phyloP scores from a whole-genome alignment of 2,113 vertebrate genomes.

The cat (Felis catus) region DNA sequence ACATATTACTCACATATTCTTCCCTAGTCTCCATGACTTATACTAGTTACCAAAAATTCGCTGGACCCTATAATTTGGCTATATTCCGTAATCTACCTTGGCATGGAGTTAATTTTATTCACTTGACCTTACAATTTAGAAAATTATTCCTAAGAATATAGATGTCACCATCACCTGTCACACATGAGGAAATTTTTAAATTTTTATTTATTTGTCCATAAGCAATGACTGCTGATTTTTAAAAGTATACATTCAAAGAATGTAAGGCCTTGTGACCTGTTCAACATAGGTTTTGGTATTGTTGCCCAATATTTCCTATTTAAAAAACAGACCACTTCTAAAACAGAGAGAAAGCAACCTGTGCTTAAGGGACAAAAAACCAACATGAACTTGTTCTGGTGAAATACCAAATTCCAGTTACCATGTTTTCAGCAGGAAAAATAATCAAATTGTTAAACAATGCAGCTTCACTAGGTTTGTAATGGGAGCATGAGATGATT shows the following conservation, averaged over 20 bases:
- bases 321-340: neutral
- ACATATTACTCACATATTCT: neutral
- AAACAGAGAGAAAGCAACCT: conserved; percentile 18
- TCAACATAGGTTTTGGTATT: neutral
- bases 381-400: neutral
- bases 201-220: neutral
- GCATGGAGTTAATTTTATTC: neutral
- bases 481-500: neutral
- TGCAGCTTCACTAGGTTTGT: neutral
- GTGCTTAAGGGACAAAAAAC: neutral
- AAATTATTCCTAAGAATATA: neutral
- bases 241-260: neutral
- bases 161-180: neutral
- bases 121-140: neutral
- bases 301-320: neutral
- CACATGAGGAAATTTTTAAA: neutral
- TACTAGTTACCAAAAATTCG: neutral
- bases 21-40: neutral
- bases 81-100: neutral
- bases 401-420: conserved; percentile 1
- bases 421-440: neutral
- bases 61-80: neutral
- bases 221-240: neutral
- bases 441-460: neutral
- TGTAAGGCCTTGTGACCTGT: neutral